Conservation (phyloP, 2,797 vertebrate genomes). For the Pachyuromys duprasi region DNA sequence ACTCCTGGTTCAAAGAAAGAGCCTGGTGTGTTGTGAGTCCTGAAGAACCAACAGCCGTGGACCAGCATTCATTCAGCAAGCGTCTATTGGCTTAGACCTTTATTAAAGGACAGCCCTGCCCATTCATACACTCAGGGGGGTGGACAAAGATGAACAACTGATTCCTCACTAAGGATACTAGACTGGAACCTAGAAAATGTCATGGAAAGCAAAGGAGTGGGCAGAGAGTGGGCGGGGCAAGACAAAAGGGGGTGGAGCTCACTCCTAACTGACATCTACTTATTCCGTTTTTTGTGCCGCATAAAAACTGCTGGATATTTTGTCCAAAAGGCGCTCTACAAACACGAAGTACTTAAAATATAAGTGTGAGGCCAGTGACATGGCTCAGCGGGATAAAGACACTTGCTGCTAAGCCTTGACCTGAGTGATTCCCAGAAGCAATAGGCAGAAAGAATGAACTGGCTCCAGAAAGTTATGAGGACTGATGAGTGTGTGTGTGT, state of each 20-base stretch:
- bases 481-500: background rate
- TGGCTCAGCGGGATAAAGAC: background rate
- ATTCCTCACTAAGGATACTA: background rate
- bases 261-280: background rate
- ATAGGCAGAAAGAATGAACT: background rate
- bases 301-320: slow-evolving; percentile 26
- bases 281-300: background rate
- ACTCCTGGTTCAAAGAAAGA: background rate
- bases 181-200: background rate
- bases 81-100: background rate
- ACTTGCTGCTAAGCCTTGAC: background rate
- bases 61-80: background rate
- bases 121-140: background rate
- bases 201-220: background rate
- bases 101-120: background rate
- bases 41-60: background rate
- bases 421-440: background rate
- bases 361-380: background rate
- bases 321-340: background rate
- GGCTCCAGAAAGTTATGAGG: background rate
- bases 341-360: background rate
- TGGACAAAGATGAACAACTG: background rate
- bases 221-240: background rate
- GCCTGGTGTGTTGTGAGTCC: background rate
- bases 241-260: background rate